phyloP scores from a whole-genome alignment of 2,797 vertebrate species.

The Clarias pachynema region DNA sequence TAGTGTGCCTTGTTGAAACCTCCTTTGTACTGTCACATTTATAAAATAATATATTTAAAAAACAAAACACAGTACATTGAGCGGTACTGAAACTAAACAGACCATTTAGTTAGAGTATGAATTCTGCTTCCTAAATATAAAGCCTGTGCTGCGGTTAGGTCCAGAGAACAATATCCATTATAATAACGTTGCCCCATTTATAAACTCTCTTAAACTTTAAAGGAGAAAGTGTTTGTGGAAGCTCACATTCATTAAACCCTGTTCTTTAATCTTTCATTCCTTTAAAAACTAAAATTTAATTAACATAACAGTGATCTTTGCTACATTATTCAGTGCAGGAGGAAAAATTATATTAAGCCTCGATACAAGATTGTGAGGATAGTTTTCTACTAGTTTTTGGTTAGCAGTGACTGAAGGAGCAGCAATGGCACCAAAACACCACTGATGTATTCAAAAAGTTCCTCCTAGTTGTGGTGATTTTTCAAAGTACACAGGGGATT shows the following conservation, averaged over 20 bases:
- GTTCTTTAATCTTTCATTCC: constrained; percentile 17
- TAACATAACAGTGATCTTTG: constrained; percentile 24
- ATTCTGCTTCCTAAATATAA: constrained; percentile 19
- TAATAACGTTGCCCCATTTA: background rate
- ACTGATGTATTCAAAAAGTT: background rate
- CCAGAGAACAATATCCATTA: constrained; percentile 25
- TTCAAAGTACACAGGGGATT: constrained; percentile 37
- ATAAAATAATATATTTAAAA: background rate
- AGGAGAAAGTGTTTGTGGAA: constrained; percentile 26
- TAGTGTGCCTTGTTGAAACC: constrained; percentile 38
- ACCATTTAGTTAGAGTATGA: background rate
- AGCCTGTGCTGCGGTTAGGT: background rate
- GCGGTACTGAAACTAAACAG: background rate
- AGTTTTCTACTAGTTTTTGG: constrained; percentile 38
- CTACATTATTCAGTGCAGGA: constrained; percentile 45
- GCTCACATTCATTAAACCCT: constrained; percentile 36
- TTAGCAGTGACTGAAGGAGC: constrained; percentile 35
- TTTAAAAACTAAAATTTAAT: constrained; percentile 7
- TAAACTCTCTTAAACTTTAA: background rate
- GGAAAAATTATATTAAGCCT: constrained; percentile 2
- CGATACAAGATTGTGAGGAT: constrained; percentile 15
- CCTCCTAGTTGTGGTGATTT: background rate
- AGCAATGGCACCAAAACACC: constrained; percentile 35
- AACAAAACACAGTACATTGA: constrained; percentile 8
- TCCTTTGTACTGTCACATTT: constrained; percentile 27